Percentiles rank a stretch among this genome's conserved stretches.
Evolutionary conservation across 2,888 invertebrate species (phyloP).

Genomic region (Chelonus formosanus): DNA sequence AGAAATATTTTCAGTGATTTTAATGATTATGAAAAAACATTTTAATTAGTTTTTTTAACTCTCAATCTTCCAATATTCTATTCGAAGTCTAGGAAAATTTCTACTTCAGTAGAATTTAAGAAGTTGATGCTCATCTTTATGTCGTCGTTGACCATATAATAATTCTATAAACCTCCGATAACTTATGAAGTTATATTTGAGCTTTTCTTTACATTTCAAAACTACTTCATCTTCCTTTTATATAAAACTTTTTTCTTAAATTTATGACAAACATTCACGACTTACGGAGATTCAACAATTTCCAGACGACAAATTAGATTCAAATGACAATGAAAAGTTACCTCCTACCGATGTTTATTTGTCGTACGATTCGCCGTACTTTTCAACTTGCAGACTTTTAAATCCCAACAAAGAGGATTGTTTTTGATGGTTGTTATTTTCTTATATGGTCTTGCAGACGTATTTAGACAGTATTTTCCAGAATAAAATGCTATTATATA

Average conservation of each 20-base stretch:
- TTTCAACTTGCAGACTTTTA: background rate
- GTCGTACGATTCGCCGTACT: no score
- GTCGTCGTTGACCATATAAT: background rate
- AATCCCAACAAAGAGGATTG: slow-evolving; percentile 9
- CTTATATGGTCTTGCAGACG: background rate
- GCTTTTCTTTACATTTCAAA: background rate
- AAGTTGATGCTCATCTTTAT: no score
- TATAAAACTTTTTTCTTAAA: background rate
- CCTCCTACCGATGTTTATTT: background rate
- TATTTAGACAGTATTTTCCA: background rate
- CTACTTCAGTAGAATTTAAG: no score
- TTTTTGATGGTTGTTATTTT: slow-evolving; percentile 2
- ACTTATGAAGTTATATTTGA: background rate
- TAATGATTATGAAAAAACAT: no score
- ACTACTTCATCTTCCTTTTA: slow-evolving; percentile 4
- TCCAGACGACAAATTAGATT: slow-evolving; percentile 10
- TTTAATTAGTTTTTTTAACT: no score
- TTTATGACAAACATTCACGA: background rate
- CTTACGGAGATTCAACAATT: background rate
- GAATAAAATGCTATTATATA: background rate
- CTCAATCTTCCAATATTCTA: background rate
- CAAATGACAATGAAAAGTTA: slow-evolving; percentile 1
- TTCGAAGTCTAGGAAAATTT: background rate
- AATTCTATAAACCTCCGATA: background rate
- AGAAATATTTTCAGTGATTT: no score